These are phyloP conservation scores for Drosophila tsacasi DNA, from an alignment of 1,140 invertebrate species.

Conservation along the genomic window DNA sequence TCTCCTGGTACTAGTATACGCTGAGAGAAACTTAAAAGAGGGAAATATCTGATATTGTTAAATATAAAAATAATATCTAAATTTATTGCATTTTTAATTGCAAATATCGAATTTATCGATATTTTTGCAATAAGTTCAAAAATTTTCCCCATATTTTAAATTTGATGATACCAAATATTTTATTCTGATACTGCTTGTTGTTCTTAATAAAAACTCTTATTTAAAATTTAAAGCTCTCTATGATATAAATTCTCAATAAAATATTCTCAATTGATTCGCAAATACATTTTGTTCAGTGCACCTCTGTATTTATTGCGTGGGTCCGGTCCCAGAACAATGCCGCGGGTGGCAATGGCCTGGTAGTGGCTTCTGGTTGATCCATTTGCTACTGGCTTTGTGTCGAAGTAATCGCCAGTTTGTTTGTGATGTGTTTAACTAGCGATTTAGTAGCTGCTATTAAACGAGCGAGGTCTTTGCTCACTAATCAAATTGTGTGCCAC, in stretches of 20 bases:
- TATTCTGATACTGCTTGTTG: too few species aligned
- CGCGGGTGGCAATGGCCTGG: neutral
- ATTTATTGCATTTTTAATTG: too few species aligned
- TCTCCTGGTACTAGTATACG: neutral
- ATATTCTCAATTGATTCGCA: rapidly evolving
- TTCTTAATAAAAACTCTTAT: too few species aligned
- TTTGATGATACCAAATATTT: too few species aligned
- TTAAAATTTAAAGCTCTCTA: too few species aligned
- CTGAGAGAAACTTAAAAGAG: neutral
- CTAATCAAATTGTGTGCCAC: constrained; percentile 16
- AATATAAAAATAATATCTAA: too few species aligned
- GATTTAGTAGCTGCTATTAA: constrained; percentile 63
- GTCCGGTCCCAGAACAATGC: constrained; percentile 2
- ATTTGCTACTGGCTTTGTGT: constrained; percentile 27
- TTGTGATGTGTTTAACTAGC: constrained; percentile 56
- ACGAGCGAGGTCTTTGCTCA: constrained; percentile 41
- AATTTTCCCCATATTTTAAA: too few species aligned
- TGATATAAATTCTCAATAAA: too few species aligned
- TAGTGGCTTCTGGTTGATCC: constrained; percentile 53
- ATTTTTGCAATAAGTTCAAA: too few species aligned
- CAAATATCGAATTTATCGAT: too few species aligned
- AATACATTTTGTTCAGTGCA: neutral
- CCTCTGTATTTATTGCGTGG: constrained; percentile 4
- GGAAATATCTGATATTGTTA: too few species aligned
- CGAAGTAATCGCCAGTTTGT: constrained; percentile 27